Percentiles rank a stretch among this genome's conserved stretches.
Evolutionary conservation across 2,797 vertebrate species (phyloP).

Genomic region (Lophotriccus pileatus): DNA sequence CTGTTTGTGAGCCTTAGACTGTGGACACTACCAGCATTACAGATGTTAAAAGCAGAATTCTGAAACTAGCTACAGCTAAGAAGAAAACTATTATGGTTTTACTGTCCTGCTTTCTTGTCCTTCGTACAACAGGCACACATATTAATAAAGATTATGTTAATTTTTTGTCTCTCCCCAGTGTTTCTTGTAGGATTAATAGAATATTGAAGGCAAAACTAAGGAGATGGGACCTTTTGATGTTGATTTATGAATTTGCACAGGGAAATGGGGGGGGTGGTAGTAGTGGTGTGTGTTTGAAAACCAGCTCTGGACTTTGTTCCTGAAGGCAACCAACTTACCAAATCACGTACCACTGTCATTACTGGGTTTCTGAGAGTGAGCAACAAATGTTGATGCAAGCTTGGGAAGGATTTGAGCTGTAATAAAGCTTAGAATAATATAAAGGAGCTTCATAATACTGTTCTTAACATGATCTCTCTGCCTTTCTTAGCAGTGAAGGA

Average conservation of each 20-base stretch:
- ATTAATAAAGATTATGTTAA: neutral
- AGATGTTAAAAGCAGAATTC: neutral
- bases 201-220: neutral
- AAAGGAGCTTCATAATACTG: neutral
- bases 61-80: neutral
- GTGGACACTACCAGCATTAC: neutral
- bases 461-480: slow-evolving; percentile 16
- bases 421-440: neutral
- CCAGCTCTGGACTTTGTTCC: neutral
- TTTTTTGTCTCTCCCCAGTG: neutral
- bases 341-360: neutral
- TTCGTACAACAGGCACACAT: neutral
- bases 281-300: neutral
- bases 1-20: neutral
- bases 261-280: neutral
- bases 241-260: neutral
- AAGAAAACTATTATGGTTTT: neutral
- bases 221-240: neutral
- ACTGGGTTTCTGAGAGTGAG: neutral
- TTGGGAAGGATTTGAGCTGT: neutral
- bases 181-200: neutral
- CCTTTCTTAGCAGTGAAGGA: slow-evolving; percentile 77
- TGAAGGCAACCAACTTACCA: neutral
- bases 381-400: neutral
- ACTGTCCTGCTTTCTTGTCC: neutral